Conservation (phyloP, 2,797 vertebrate genomes). For the Coracias cyanogaster region DNA sequence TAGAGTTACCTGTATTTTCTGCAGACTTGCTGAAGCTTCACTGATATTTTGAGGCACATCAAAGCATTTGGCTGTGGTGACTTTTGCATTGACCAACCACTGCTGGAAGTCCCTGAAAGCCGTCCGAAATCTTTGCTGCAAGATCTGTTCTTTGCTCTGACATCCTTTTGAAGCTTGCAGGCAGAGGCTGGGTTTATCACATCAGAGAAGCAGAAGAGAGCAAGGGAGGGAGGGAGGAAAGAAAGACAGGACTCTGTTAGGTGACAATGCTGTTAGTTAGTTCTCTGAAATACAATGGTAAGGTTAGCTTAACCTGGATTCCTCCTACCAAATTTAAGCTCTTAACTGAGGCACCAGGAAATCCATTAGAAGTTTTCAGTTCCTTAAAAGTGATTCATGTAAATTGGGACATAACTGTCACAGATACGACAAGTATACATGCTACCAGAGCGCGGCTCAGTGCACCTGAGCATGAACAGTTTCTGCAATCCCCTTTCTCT, state of each 20-base stretch:
- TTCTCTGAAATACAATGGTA: background rate
- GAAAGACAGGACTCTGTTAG: conserved; percentile 28
- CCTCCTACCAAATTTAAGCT: conserved; percentile 34
- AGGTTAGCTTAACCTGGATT: background rate
- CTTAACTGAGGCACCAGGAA: background rate
- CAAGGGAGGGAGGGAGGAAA: background rate
- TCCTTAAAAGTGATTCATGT: background rate
- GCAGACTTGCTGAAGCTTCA: conserved; percentile 88
- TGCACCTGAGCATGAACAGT: background rate
- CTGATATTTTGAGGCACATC: conserved; percentile 90
- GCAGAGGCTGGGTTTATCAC: conserved; percentile 84
- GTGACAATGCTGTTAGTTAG: background rate
- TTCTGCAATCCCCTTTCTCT: background rate
- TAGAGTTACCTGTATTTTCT: conserved; percentile 92
- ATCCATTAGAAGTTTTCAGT: conserved; percentile 26
- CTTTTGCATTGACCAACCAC: conserved; percentile 93
- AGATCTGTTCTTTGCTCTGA: conserved; percentile 92
- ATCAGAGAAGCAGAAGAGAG: background rate
- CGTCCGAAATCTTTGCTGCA: conserved; percentile 90
- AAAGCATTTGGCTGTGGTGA: conserved; percentile 94
- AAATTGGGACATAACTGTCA: background rate
- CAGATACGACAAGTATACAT: background rate
- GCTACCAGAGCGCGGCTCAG: background rate
- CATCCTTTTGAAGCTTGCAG: conserved; percentile 91
- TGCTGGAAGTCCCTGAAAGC: conserved; percentile 93